Conservation (phyloP, 2,888 invertebrate species). For the Andrena bicolor region DNA sequence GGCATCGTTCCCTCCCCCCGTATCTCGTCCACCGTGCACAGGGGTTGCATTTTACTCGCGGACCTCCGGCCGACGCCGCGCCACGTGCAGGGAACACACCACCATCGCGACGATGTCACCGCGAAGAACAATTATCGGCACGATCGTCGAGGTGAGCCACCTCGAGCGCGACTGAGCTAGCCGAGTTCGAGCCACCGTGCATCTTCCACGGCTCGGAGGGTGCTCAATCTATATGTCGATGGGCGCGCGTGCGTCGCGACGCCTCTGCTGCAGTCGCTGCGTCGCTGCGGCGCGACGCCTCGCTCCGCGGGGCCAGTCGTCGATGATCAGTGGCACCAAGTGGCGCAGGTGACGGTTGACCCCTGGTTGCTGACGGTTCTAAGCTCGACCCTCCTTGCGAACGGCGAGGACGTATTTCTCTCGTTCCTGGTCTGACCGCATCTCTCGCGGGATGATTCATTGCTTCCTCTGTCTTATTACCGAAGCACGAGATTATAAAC, state of each 20-base stretch:
- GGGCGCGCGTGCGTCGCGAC: slow-evolving; percentile 62
- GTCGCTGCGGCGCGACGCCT: slow-evolving; percentile 31
- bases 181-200: slow-evolving; percentile 53
- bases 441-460: too few relatives aligned
- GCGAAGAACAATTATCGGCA: slow-evolving; percentile 12
- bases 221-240: slow-evolving; percentile 57
- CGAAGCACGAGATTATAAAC: too few relatives aligned
- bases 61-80: slow-evolving; percentile 10
- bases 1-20: neutral
- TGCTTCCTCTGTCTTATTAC: too few relatives aligned
- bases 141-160: slow-evolving; percentile 77
- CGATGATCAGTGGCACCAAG: neutral
- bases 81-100: slow-evolving; percentile 55
- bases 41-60: slow-evolving; percentile 25
- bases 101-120: slow-evolving; percentile 13
- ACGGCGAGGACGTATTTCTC: neutral
- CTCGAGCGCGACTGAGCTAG: slow-evolving; percentile 71
- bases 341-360: neutral
- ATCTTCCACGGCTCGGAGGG: slow-evolving; percentile 46
- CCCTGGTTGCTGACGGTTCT: neutral
- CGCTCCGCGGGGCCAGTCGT: slow-evolving; percentile 1
- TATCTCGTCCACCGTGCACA: neutral
- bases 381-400: too few relatives aligned
- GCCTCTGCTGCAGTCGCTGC: slow-evolving; percentile 51
- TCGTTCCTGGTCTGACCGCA: too few relatives aligned